A percentile compares a stretch with the other conserved stretches of the same genome.
Conservation (phyloP, 2,888 invertebrate species). For the Ecdyonurus torrentis region DNA sequence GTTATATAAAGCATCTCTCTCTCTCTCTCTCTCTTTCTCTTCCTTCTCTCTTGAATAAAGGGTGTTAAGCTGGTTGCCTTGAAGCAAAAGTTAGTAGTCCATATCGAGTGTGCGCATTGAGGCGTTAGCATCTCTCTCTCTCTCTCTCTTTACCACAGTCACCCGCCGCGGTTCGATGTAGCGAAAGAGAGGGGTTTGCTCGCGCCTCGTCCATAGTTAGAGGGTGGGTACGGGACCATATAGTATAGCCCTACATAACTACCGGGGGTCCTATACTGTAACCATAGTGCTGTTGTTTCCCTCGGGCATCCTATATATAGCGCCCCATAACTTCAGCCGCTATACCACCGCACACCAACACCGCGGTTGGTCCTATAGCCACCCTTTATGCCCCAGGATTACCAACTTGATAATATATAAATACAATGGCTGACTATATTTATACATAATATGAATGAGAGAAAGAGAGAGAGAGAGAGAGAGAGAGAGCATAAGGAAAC, state of each 20-base stretch:
- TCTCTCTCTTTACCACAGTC: neutral
- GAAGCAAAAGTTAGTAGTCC: neutral
- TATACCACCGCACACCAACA: neutral
- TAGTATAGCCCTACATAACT: neutral
- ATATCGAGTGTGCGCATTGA: constrained; percentile 2
- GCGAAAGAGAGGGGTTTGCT: no score
- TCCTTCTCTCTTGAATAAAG: neutral
- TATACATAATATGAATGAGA: no score
- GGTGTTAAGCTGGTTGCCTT: neutral
- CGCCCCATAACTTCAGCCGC: neutral
- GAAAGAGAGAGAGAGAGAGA: no score
- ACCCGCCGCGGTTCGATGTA: neutral
- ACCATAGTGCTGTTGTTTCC: neutral
- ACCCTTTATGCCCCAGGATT: neutral
- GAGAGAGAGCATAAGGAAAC: neutral
- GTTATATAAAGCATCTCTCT: neutral
- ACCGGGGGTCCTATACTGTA: neutral
- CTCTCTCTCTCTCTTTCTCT: constrained; percentile 1
- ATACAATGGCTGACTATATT: neutral
- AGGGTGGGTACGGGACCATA: neutral
- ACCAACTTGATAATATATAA: neutral
- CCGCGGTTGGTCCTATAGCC: neutral
- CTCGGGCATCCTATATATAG: neutral
- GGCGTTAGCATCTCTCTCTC: neutral
- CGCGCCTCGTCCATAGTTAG: no score